phyloP scores from a whole-genome alignment of 2,797 vertebrate genomes.

The Betta splendens region DNA sequence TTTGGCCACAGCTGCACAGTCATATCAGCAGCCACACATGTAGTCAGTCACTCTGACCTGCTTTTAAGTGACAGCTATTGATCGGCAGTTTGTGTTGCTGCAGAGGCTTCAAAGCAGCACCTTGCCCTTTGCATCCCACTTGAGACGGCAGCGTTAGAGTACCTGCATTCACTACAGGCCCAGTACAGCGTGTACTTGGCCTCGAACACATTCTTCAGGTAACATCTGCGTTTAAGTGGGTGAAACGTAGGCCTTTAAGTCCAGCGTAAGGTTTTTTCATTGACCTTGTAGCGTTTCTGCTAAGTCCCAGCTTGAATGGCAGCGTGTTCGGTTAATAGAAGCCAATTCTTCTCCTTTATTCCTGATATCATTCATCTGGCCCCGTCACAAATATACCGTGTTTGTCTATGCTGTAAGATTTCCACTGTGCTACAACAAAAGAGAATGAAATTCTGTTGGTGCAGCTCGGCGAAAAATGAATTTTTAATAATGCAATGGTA shows the following conservation, averaged over 20 bases:
- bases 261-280: conserved; percentile 24
- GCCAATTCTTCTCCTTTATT: neutral
- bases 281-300: conserved; percentile 26
- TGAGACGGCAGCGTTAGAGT: conserved; percentile 48
- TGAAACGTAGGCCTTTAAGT: conserved; percentile 23
- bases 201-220: conserved; percentile 18
- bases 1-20: conserved; percentile 43
- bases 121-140: conserved; percentile 53
- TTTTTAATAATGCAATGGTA: neutral
- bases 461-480: no score
- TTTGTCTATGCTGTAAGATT: no score
- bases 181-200: conserved; percentile 36
- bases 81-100: conserved; percentile 66
- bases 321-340: neutral
- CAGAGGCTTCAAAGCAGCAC: conserved; percentile 65
- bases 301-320: neutral
- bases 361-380: neutral
- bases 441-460: no score
- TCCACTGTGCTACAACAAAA: no score
- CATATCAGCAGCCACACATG: conserved; percentile 54
- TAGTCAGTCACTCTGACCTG: conserved; percentile 62
- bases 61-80: conserved; percentile 76
- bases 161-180: conserved; percentile 34
- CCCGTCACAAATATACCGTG: no score
- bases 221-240: conserved; percentile 15